Base-by-base conservation (phyloP, 2,113 vertebrate species). In the Erythrolamprus reginae region DNA sequence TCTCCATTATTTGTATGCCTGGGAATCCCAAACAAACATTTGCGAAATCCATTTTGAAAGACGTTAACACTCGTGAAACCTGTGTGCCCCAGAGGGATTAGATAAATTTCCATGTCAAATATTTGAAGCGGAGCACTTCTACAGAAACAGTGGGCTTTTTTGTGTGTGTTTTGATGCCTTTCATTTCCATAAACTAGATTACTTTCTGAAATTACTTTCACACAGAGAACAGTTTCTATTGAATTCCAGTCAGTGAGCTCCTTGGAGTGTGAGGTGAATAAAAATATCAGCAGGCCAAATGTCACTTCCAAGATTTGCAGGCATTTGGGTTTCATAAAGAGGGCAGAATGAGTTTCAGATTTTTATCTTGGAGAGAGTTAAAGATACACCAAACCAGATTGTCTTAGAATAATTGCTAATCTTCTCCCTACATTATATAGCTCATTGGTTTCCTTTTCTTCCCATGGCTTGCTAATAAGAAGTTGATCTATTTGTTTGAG, bases 101-200 rank as follows among this genome's bases (percentile, higher is more conserved):
- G 96, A 97, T 96, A 97, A 97, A 98, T 98, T 98, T 98, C 97
- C 97, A 97, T 98, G 97, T 97, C 97, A 98, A 98, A 98, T 98
- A 98, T 98, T 97, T 97, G 97, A 97, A 96, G 97, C 97, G 95
- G 96, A 97, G 96, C 96, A 97, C 97, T 98, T 97, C 95, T 97
- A 95, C 96, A 96, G 97, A 98, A 97, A 97, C 96, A 96, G 96
- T 97, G 96, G 86, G 86, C 42, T 96, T 97, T 94, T 97, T 97
- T 58, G 84, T 28, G 24, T 97, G 96, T 98, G 97, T 97, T 97
- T 97, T 97, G 97, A 97, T 97, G 97, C 96, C 96, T 97, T 97
- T 97, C 97, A 98, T 98, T 98, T 97, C 97, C 97, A 98, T 97
- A 98, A 98, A 97, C 97, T 97, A 97, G 97, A 97, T 98, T 98